Evolutionary conservation across 2,888 invertebrate genomes (phyloP), one percentile per base, ranked within the genome.

Genomic region (Drosophila demipolita): DNA sequence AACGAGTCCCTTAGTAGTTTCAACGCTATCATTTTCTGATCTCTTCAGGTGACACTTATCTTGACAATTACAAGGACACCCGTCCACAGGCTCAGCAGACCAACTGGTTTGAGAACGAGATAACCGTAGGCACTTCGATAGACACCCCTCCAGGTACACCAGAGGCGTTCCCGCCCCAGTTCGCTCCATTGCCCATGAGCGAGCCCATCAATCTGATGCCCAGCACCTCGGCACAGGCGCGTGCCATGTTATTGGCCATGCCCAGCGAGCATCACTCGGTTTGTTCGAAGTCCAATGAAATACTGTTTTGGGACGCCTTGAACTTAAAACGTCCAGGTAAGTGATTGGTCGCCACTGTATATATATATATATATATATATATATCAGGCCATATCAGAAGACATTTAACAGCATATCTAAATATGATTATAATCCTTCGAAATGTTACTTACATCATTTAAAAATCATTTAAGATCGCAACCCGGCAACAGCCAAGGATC

Each of bases 191-290:
- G 20, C 36, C 12, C 2, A 9, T 15, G 38, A 57, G 53, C 26
- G 42, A 20, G n/a, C 33, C 11, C 0, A 26, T 68, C 12, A 26
- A 59, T 29, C 5, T 29, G n/a, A n/a, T 53, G 52, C 75, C 74
- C 11, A 75, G 75, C 64, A 74, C 75, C 1, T 75, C 74, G 33
- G 60, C 75, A 11, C 64, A 74, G n/a, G 74, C 74, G 1, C 57
- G 38, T 12, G 55, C 69, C 1, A 7, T 52, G 12, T n/a, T 57
- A 5, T 12, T 66, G 42, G 5, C 35, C 32, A 48, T 52, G 32
- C 11, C 23, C 2, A 15, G 5, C 1, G 12, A 11, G 1, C 15
- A 23, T 2, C 5, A n/a, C 2, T n/a, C 38, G 3, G 2, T 26
- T 8, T 45, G 1, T 23, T 45, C 23, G 15, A 12, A 3, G 3